These are phyloP conservation scores for Ferrisia virgata DNA, from an alignment of 2,888 invertebrate species.

Conservation along the genomic window DNA sequence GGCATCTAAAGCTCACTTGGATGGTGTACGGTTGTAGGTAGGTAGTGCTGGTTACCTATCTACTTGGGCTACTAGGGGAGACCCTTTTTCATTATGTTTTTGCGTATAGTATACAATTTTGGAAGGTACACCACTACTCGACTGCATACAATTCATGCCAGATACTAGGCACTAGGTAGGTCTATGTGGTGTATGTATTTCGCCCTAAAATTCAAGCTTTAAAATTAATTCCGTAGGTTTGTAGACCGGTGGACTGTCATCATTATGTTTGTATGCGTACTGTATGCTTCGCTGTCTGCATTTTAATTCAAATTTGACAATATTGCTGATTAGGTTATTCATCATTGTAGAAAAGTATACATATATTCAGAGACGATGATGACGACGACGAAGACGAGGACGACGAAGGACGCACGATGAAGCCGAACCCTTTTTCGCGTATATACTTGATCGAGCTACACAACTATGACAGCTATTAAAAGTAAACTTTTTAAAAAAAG, in stretches of 20 bases:
- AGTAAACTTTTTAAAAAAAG: neutral
- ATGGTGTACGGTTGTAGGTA: no score
- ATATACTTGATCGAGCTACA: neutral
- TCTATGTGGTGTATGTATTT: no score
- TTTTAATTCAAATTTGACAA: conserved; percentile 17
- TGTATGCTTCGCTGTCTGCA: neutral
- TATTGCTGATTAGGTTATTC: conserved; percentile 17
- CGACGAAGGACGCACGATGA: neutral
- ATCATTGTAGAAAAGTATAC: no score
- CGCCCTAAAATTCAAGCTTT: conserved; percentile 2
- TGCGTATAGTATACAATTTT: neutral
- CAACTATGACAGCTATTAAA: conserved; percentile 4
- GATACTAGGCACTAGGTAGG: no score
- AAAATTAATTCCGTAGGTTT: neutral
- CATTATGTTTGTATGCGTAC: neutral
- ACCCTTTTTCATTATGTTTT: neutral
- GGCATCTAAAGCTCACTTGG: neutral
- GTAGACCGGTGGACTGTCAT: neutral
- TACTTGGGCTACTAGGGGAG: neutral
- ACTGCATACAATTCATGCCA: neutral
- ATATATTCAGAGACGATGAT: no score
- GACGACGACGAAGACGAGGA: no score
- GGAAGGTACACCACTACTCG: no score
- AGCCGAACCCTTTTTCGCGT: conserved; percentile 6
- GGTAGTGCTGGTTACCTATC: no score